phyloP scores from a whole-genome alignment of 2,888 invertebrate species.

The Drosophila pegasa region DNA sequence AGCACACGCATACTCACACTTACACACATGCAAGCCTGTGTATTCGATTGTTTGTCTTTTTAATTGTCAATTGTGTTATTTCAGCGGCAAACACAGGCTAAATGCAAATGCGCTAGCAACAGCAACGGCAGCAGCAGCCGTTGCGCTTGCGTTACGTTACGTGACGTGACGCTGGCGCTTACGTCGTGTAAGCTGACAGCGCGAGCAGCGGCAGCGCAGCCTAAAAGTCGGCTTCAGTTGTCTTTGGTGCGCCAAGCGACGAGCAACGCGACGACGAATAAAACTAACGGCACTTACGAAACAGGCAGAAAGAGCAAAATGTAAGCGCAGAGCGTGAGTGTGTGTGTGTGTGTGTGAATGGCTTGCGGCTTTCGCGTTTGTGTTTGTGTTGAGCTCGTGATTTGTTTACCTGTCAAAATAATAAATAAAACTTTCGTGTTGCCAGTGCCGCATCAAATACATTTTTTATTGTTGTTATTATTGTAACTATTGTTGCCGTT shows the following conservation, averaged over 20 bases:
- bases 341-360: conserved; percentile 32
- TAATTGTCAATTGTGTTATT: conserved; percentile 64
- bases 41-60: conserved; percentile 42
- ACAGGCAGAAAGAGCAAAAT: conserved; percentile 36
- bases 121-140: conserved; percentile 21
- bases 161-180: conserved; percentile 16
- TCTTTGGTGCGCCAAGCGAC: conserved; percentile 52
- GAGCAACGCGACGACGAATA: conserved; percentile 38
- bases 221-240: conserved; percentile 77
- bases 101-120: conserved; percentile 42
- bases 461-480: conserved; percentile 48
- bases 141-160: conserved; percentile 24
- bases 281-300: conserved; percentile 33
- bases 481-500: conserved; percentile 57
- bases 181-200: conserved; percentile 25
- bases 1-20: conserved; percentile 2
- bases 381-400: conserved; percentile 63
- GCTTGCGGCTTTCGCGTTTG: conserved; percentile 33
- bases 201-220: conserved; percentile 68
- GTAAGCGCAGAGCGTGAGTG: conserved; percentile 50
- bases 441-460: conserved; percentile 75
- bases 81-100: conserved; percentile 23
- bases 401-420: conserved; percentile 81
- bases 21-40: neutral
- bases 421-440: conserved; percentile 80